These are phyloP conservation scores for Elysia chlorotica DNA, from an alignment of 1,140 invertebrate species.

Conservation along the genomic window DNA sequence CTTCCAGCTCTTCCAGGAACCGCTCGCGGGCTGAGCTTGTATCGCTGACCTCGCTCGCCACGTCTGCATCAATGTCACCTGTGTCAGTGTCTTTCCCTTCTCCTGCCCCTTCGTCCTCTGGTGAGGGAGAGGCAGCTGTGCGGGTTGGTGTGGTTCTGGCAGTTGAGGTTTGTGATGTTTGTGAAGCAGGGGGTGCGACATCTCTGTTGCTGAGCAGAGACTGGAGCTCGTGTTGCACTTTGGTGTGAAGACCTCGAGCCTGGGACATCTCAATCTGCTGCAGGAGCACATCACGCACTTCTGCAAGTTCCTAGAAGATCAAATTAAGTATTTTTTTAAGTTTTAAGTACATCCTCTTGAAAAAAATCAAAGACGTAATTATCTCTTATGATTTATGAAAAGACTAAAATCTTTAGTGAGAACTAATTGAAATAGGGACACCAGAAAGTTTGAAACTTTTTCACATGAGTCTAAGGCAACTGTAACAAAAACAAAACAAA, in stretches of 20 bases:
- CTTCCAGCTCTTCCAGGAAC: constrained; percentile 32
- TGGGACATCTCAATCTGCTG: constrained; percentile 39
- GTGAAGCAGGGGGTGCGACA: constrained; percentile 1
- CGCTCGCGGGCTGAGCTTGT: constrained; percentile 19
- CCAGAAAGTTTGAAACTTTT: too few species aligned
- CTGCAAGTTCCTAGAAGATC: constrained; percentile 46
- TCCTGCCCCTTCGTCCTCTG: background rate
- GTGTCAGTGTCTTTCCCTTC: background rate
- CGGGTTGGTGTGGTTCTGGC: background rate
- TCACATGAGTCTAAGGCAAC: too few species aligned
- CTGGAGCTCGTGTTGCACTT: constrained; percentile 32
- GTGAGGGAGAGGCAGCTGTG: background rate
- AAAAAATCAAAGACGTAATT: too few species aligned
- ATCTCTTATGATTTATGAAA: too few species aligned
- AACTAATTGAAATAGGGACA: too few species aligned
- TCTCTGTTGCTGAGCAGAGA: constrained; percentile 4
- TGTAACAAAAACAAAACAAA: too few species aligned
- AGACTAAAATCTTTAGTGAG: too few species aligned
- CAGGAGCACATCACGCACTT: constrained; percentile 43
- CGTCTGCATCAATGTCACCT: constrained; percentile 1
- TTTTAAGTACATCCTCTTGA: too few species aligned
- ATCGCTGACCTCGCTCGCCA: constrained; percentile 4
- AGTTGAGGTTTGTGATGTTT: background rate
- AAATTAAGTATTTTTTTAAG: too few species aligned
- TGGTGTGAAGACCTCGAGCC: constrained; percentile 10